Conservation (phyloP, 2,797 vertebrate species). For the Netta rufina region DNA sequence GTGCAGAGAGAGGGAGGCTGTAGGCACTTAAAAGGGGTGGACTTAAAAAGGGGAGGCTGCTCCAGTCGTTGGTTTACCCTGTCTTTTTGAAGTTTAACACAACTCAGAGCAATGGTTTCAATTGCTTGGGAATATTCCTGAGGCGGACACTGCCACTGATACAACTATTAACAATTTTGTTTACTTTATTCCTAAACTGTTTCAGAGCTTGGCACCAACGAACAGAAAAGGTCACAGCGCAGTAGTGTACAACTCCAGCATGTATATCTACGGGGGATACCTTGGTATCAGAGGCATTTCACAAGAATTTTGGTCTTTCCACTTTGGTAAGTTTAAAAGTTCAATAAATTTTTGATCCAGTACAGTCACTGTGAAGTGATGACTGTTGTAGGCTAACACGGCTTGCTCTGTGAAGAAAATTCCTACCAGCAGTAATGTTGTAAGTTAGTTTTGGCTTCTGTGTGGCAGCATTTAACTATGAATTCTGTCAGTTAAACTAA, state of each 20-base stretch:
- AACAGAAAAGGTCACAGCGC: constrained; percentile 90
- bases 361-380: not conserved
- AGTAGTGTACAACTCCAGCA: constrained; percentile 79
- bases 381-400: not conserved
- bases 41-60: not conserved
- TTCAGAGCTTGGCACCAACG: constrained; percentile 75
- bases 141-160: not conserved
- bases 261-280: constrained; percentile 88
- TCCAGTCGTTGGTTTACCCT: not conserved
- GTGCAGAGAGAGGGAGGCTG: not conserved
- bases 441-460: not conserved
- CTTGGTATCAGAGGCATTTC: constrained; percentile 86
- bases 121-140: not conserved
- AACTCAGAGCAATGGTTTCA: not conserved
- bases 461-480: not conserved
- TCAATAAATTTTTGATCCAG: not conserved
- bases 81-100: not conserved
- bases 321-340: constrained; percentile 79
- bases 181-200: not conserved
- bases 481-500: constrained; percentile 9
- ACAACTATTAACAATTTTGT: not conserved
- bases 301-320: constrained; percentile 87
- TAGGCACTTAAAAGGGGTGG: not conserved
- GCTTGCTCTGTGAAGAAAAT: not conserved
- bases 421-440: not conserved